phyloP scores from a whole-genome alignment of 1,140 invertebrate genomes.

The Penaeus indicus region DNA sequence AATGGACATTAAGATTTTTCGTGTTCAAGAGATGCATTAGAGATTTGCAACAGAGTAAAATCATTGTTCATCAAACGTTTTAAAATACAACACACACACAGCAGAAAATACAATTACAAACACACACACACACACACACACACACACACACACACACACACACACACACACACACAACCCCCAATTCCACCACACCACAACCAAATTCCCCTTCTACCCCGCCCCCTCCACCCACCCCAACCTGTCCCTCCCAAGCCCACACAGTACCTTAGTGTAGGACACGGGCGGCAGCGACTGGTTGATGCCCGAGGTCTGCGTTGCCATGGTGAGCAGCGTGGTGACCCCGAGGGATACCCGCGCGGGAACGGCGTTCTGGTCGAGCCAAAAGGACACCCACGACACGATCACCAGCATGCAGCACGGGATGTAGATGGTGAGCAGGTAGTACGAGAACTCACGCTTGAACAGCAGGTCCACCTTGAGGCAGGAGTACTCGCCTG shows the following conservation, averaged over 20 bases:
- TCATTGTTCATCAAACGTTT: too few species aligned
- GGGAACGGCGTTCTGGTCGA: conserved; percentile 73
- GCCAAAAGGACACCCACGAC: conserved; percentile 75
- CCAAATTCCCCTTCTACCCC: not conserved
- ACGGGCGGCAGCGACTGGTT: conserved; percentile 73
- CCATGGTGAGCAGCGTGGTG: conserved; percentile 75
- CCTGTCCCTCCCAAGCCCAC: too few species aligned
- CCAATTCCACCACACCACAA: not conserved
- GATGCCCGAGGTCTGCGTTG: conserved; percentile 73
- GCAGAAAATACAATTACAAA: not conserved
- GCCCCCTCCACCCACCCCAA: not conserved
- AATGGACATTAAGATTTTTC: too few species aligned
- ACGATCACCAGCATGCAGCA: conserved; percentile 75
- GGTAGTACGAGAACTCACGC: conserved; percentile 75
- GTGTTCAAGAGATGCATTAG: too few species aligned
- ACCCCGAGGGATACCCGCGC: conserved; percentile 75
- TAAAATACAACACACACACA: not conserved
- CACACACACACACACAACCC: not conserved
- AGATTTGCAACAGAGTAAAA: too few species aligned
- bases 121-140: too few species aligned
- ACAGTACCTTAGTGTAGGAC: conserved; percentile 68
- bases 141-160: too few species aligned
- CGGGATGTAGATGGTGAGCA: conserved; percentile 74
- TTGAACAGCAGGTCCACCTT: conserved; percentile 72
- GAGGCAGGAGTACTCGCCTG: conserved; percentile 75